Evolutionary conservation across 2,797 vertebrate species (phyloP).

Genomic region (Astyanax mexicanus): DNA sequence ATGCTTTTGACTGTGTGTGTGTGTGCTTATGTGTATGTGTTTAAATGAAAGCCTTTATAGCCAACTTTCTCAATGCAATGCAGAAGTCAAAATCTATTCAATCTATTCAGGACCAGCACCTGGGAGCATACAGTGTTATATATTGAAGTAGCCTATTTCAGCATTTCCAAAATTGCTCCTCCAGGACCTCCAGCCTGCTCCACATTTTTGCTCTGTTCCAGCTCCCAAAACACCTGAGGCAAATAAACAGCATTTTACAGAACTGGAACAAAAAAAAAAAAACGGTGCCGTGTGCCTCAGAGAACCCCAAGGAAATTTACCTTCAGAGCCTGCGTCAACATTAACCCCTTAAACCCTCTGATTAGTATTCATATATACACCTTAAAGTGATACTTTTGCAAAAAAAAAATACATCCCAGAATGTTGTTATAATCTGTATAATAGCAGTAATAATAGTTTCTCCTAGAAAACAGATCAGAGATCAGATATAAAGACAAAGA

Average conservation of each 20-base stretch:
- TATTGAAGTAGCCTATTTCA: conserved; percentile 1
- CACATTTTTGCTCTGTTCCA: neutral
- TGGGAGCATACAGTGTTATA: neutral
- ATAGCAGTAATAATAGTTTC: no score
- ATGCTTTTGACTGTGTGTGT: neutral
- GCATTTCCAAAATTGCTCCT: conserved; percentile 2
- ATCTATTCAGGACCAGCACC: neutral
- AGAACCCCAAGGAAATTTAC: neutral
- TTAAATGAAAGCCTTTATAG: neutral
- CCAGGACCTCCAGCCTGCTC: neutral
- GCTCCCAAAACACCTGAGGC: neutral
- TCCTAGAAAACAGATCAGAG: no score
- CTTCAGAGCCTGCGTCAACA: neutral
- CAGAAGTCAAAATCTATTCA: neutral
- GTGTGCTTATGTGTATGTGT: neutral
- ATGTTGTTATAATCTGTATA: no score
- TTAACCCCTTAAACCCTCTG: neutral
- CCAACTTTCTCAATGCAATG: neutral
- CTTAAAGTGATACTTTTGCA: no score
- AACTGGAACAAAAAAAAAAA: neutral
- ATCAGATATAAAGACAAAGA: no score
- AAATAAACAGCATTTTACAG: conserved; percentile 2
- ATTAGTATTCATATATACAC: neutral
- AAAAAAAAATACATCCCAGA: no score
- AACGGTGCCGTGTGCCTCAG: neutral